These are phyloP conservation scores for Drosophila repleta DNA, from an alignment of 1,140 invertebrate species.

Conservation along the genomic window DNA sequence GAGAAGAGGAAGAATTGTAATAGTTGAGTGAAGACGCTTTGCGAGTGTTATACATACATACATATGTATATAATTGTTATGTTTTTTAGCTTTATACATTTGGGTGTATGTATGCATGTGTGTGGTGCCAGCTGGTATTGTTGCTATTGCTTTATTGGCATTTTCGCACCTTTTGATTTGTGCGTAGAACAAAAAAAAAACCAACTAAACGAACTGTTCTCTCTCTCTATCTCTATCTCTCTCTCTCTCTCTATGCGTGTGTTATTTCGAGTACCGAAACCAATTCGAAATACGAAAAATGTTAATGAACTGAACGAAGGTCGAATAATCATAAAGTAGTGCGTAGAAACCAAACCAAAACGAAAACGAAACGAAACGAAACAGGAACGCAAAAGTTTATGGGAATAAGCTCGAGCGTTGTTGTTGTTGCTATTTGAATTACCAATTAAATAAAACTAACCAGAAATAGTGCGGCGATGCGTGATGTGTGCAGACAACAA, in stretches of 20 bases:
- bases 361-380: slow-evolving; percentile 27
- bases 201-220: slow-evolving; percentile 8
- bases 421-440: slow-evolving; percentile 12
- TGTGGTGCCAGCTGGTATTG: background rate
- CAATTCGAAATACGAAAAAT: slow-evolving; percentile 48
- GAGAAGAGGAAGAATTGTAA: background rate
- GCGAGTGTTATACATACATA: too few relatives aligned
- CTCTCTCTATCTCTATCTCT: too few relatives aligned
- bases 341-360: slow-evolving; percentile 52
- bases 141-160: slow-evolving; percentile 36
- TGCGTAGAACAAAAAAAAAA: background rate
- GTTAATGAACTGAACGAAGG: slow-evolving; percentile 81
- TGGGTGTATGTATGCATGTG: background rate
- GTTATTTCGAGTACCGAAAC: slow-evolving; percentile 11
- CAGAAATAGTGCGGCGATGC: slow-evolving; percentile 35
- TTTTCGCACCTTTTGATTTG: slow-evolving; percentile 40
- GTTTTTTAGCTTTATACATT: background rate
- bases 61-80: background rate
- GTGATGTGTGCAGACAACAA: slow-evolving; percentile 9
- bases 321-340: slow-evolving; percentile 53
- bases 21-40: background rate
- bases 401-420: slow-evolving; percentile 5
- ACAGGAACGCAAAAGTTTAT: slow-evolving; percentile 32
- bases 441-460: slow-evolving; percentile 37
- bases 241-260: slow-evolving; percentile 15